Evolutionary conservation across 2,888 invertebrate species (phyloP), one percentile per base, ranked within the genome.

Genomic region (Oxytorus armatus): DNA sequence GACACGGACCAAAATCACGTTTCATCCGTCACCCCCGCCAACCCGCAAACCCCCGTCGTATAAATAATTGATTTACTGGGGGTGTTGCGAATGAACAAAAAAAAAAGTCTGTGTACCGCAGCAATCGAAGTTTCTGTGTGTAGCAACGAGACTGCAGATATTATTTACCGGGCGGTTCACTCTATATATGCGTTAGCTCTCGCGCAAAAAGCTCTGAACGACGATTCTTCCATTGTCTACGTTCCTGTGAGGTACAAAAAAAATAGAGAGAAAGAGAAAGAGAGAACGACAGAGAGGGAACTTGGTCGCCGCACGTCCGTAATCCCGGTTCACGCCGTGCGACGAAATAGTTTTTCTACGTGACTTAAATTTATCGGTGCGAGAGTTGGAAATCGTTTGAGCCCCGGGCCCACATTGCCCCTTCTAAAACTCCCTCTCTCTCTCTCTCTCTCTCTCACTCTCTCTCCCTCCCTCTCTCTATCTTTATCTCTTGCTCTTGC

Each of bases 291-390:
- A 33, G 29, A 44, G 69, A 59, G 36, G 18, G 36, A 70, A 51
- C 49, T 63, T 53, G 72, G 73, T 75, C 68, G 59, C 66, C 75
- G 77, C 80, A 75, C 77, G 82, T 82, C 53, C 73, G 76, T 75
- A 82, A 82, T 82, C 73, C 83, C 76, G 88, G 89, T 89, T 88
- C 88, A 63, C 84, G 81, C 83, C 85, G 68, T 73, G 63, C 73
- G 84, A 87, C 88, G 84, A 85, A 89, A 88, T 88, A 88, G 87
- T 90, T 89, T 88, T 89, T 89, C 88, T 89, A 90, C 89, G 89
- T 89, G 90, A 90, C 89, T 89, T 86, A 89, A 89, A 90, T 90
- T 89, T 87, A 80, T 85, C 85, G 86, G 85, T 44, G 63, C 53
- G 79, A 29, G 68, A 57, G 69, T 65, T 55, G 69, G 53, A 70